A percentile compares a stretch with the other conserved stretches of the same genome.
phyloP scores from a whole-genome alignment of 2,888 invertebrate species.

The Dusona sp. region DNA sequence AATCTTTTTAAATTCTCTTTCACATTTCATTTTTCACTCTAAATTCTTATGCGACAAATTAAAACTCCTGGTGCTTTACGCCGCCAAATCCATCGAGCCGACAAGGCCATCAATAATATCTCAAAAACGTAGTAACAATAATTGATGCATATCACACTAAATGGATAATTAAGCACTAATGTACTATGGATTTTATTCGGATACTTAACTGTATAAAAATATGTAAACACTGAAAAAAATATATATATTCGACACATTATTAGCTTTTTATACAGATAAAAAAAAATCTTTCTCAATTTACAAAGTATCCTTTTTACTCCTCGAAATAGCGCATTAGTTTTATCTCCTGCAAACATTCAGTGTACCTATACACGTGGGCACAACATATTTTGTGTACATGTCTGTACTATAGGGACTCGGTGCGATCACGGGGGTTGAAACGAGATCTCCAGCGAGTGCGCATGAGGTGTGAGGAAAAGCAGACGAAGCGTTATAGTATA shows the following conservation, averaged over 20 bases:
- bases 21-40: too few relatives aligned
- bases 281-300: not conserved
- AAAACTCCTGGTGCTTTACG: too few relatives aligned
- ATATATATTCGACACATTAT: too few relatives aligned
- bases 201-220: not conserved
- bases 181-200: too few relatives aligned
- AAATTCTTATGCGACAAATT: too few relatives aligned
- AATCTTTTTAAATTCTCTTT: too few relatives aligned
- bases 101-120: too few relatives aligned
- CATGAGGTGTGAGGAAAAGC: constrained; percentile 57
- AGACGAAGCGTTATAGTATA: constrained; percentile 39
- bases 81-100: too few relatives aligned
- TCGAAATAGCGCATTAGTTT: constrained; percentile 25
- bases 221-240: not conserved
- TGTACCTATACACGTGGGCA: not conserved
- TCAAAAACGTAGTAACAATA: too few relatives aligned
- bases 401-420: constrained; percentile 27
- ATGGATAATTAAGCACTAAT: too few relatives aligned
- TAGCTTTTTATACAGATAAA: too few relatives aligned
- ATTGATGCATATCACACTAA: too few relatives aligned
- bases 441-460: constrained; percentile 48
- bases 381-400: constrained; percentile 1
- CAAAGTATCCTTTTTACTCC: constrained; percentile 3
- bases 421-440: constrained; percentile 50
- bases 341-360: constrained; percentile 23